Percentiles rank a stretch among this genome's conserved stretches.
Conservation (phyloP, 2,888 invertebrate genomes). For the Ichneumoninae sp. region DNA sequence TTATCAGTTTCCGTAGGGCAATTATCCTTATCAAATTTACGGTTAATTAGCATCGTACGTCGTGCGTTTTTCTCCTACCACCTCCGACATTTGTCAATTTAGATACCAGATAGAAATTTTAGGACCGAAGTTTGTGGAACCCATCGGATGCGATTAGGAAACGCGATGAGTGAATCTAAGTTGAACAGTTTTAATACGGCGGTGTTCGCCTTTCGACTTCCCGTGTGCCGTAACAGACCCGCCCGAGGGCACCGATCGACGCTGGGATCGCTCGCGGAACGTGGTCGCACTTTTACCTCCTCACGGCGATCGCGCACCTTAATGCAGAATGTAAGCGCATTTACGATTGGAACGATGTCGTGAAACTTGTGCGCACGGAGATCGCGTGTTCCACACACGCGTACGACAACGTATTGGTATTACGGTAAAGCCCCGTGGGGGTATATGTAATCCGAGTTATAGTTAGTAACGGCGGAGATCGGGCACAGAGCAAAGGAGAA, state of each 20-base stretch:
- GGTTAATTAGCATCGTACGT: not conserved
- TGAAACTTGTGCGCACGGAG: constrained; percentile 1
- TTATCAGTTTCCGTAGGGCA: not conserved
- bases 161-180: constrained; percentile 23
- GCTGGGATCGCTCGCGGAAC: constrained; percentile 13
- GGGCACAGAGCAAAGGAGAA: constrained; percentile 51
- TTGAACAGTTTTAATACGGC: constrained; percentile 8
- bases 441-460: constrained; percentile 4
- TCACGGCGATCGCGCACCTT: not conserved
- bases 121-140: not conserved
- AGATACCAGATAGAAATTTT: not conserved
- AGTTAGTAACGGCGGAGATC: constrained; percentile 37
- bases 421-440: not conserved
- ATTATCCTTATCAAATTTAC: not conserved
- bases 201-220: constrained; percentile 41
- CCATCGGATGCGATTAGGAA: not conserved
- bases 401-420: constrained; percentile 12
- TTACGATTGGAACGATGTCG: constrained; percentile 56
- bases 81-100: not conserved
- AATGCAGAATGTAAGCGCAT: constrained; percentile 41
- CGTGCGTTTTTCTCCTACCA: not conserved
- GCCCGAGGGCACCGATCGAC: constrained; percentile 56
- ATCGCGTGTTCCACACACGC: not conserved
- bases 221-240: constrained; percentile 59
- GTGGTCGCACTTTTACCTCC: constrained; percentile 10